Evolutionary conservation across 2,797 vertebrate species (phyloP).

Genomic region (Phrynocephalus vlangalii): DNA sequence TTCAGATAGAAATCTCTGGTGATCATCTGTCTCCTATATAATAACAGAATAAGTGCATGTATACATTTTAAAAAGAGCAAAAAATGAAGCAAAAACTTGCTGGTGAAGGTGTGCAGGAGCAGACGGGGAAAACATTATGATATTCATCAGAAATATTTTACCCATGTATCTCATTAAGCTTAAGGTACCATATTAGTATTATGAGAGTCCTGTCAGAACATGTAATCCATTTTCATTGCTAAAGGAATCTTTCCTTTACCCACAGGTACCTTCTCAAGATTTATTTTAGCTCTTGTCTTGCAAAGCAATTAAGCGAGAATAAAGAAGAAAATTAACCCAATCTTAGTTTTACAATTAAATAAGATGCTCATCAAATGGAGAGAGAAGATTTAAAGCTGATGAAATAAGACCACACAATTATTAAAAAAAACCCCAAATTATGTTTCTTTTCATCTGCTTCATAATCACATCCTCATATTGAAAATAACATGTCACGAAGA

Average conservation of each 20-base stretch:
- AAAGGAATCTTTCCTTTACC: constrained; percentile 14
- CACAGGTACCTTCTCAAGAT: constrained; percentile 12
- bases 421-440: background rate
- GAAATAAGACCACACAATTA: constrained; percentile 4
- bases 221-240: constrained; percentile 5
- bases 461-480: background rate
- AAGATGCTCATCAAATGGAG: constrained; percentile 3
- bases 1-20: background rate
- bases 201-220: constrained; percentile 25
- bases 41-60: background rate
- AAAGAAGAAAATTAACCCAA: constrained; percentile 24
- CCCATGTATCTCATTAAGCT: background rate
- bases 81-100: background rate
- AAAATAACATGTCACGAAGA: background rate
- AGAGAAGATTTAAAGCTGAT: constrained; percentile 12
- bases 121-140: background rate
- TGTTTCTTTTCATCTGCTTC: background rate
- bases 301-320: constrained; percentile 28
- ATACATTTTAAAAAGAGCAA: background rate
- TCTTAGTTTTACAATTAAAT: constrained; percentile 34
- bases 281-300: constrained; percentile 33
- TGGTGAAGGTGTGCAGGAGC: background rate
- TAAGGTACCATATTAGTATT: background rate
- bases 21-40: background rate
- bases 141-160: background rate